Evolutionary conservation across 2,797 vertebrate species (phyloP).

Genomic region (Heterohyrax brucei): DNA sequence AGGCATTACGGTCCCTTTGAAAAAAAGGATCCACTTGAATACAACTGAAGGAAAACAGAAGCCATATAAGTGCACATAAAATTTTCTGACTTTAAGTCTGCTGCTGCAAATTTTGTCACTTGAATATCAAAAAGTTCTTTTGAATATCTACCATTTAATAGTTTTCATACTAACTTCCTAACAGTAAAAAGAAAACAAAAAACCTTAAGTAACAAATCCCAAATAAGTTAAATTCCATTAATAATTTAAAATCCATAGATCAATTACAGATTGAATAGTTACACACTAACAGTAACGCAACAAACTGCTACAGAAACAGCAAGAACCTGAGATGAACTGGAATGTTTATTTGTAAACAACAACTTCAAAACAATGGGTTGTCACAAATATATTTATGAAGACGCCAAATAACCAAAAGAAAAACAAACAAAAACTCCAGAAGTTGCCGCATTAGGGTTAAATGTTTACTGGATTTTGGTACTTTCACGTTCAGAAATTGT

Average conservation of each 20-base stretch:
- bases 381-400: slow-evolving; percentile 27
- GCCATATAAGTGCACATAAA: not conserved
- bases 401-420: slow-evolving; percentile 18
- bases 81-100: not conserved
- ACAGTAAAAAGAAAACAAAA: slow-evolving; percentile 32
- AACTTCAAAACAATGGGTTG: slow-evolving; percentile 10
- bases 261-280: not conserved
- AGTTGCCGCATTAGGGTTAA: not conserved
- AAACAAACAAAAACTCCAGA: not conserved
- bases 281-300: not conserved
- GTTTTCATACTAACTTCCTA: slow-evolving; percentile 27
- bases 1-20: not conserved
- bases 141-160: not conserved
- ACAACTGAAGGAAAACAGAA: not conserved
- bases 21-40: not conserved
- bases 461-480: not conserved
- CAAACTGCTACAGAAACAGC: not conserved
- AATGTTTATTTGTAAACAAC: not conserved
- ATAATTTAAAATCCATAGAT: slow-evolving; percentile 17
- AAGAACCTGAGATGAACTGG: not conserved
- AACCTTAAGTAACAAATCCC: not conserved
- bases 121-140: slow-evolving; percentile 19
- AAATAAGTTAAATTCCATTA: slow-evolving; percentile 40
- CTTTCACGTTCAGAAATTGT: slow-evolving; percentile 20
- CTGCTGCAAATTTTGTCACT: slow-evolving; percentile 10